Evolutionary conservation across 2,888 invertebrate genomes (phyloP).

Genomic region (Brachyptera risi): DNA sequence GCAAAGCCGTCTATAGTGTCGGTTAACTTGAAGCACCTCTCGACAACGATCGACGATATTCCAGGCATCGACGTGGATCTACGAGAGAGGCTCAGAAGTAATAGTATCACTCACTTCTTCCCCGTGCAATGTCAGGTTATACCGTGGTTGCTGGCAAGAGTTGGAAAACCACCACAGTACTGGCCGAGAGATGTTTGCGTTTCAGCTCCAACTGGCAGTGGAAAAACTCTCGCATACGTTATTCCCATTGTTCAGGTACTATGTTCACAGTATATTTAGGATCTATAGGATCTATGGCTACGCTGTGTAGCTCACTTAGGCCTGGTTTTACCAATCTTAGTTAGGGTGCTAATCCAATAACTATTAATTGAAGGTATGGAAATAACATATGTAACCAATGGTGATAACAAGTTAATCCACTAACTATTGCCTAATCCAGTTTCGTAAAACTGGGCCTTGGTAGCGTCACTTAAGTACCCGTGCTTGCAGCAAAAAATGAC

Average conservation of each 20-base stretch:
- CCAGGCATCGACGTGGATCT: conserved; percentile 60
- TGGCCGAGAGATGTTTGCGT: conserved; percentile 91
- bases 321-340: too few species aligned
- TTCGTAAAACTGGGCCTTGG: too few species aligned
- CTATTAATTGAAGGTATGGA: too few species aligned
- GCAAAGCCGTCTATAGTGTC: conserved; percentile 73
- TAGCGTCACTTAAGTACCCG: too few species aligned
- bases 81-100: conserved; percentile 58
- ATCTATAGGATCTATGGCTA: too few species aligned
- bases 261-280: background rate
- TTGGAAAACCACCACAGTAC: conserved; percentile 54
- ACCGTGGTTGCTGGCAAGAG: conserved; percentile 67
- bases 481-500: too few species aligned
- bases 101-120: conserved; percentile 73
- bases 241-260: conserved; percentile 79
- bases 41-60: conserved; percentile 53
- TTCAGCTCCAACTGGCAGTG: conserved; percentile 96
- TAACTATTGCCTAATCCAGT: too few species aligned
- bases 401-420: too few species aligned
- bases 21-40: conserved; percentile 59
- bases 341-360: too few species aligned
- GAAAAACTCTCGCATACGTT: conserved; percentile 93
- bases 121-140: conserved; percentile 80
- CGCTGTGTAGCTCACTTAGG: too few species aligned
- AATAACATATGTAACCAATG: too few species aligned